Conservation (phyloP, 2,888 invertebrate genomes). For the Diaperis boleti region DNA sequence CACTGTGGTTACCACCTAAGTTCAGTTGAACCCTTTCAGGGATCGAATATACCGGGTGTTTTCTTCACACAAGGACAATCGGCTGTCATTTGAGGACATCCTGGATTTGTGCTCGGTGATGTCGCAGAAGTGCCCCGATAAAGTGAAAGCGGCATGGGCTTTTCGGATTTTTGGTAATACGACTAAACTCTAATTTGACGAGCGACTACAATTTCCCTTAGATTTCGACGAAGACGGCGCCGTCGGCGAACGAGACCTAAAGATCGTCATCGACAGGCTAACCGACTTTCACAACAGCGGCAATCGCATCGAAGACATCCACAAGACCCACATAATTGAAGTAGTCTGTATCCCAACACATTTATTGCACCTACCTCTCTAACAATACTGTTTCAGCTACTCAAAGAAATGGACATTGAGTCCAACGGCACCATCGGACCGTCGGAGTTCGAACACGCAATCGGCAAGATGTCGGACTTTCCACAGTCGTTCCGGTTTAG, state of each 20-base stretch:
- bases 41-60: slow-evolving; percentile 80
- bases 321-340: slow-evolving; percentile 70
- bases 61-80: slow-evolving; percentile 76
- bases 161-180: slow-evolving; percentile 84
- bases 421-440: slow-evolving; percentile 70
- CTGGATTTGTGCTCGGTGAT: slow-evolving; percentile 83
- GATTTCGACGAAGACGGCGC: slow-evolving; percentile 75
- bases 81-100: slow-evolving; percentile 83
- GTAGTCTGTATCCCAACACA: slow-evolving; percentile 67
- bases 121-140: slow-evolving; percentile 77
- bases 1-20: not conserved
- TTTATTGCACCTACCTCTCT: slow-evolving; percentile 3
- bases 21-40: slow-evolving; percentile 80
- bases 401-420: slow-evolving; percentile 74
- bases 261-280: slow-evolving; percentile 69
- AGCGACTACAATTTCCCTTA: too few relatives aligned
- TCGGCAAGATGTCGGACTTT: slow-evolving; percentile 75
- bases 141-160: slow-evolving; percentile 82
- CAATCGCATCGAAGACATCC: slow-evolving; percentile 63
- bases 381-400: slow-evolving; percentile 67
- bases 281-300: slow-evolving; percentile 60
- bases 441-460: slow-evolving; percentile 73
- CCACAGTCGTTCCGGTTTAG: slow-evolving; percentile 72
- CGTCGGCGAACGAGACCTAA: slow-evolving; percentile 71
- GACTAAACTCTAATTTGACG: too few relatives aligned